Conservation (phyloP, 2,888 invertebrate species). For the Rotaria sp. region DNA sequence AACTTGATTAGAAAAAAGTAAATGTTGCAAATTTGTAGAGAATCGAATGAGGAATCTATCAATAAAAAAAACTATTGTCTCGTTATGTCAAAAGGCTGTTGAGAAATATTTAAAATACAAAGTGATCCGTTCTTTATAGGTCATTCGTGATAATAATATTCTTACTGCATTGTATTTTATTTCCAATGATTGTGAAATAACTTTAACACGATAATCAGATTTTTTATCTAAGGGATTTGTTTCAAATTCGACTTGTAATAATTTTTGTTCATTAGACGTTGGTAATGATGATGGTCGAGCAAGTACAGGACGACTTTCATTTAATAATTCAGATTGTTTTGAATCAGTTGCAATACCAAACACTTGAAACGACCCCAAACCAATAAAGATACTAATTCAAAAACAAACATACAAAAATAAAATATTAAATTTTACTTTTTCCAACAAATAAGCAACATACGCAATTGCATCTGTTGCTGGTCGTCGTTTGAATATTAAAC, state of each 20-base stretch:
- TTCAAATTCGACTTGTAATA: background rate
- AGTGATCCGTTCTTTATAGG: too few relatives aligned
- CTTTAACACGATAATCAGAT: background rate
- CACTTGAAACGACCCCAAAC: conserved; percentile 23
- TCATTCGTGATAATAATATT: background rate
- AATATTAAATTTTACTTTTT: too few relatives aligned
- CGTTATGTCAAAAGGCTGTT: too few relatives aligned
- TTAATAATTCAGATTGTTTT: background rate
- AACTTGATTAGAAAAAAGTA: too few relatives aligned
- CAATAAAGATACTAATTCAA: background rate
- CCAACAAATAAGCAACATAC: too few relatives aligned
- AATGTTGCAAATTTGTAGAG: too few relatives aligned
- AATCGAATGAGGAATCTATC: too few relatives aligned
- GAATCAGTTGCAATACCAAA: background rate
- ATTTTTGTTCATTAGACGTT: background rate
- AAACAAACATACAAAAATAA: background rate
- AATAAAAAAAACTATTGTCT: too few relatives aligned
- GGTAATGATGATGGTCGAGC: background rate
- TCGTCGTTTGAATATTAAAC: background rate
- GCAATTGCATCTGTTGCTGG: background rate
- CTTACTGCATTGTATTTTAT: background rate
- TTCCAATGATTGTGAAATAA: background rate
- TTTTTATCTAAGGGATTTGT: conserved; percentile 6
- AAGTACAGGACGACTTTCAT: background rate
- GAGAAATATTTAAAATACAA: too few relatives aligned